A percentile compares a stretch with the other conserved stretches of the same genome.
These are phyloP conservation scores for Ciconia stormi DNA, from an alignment of 2,113 vertebrate genomes.

Conservation along the genomic window DNA sequence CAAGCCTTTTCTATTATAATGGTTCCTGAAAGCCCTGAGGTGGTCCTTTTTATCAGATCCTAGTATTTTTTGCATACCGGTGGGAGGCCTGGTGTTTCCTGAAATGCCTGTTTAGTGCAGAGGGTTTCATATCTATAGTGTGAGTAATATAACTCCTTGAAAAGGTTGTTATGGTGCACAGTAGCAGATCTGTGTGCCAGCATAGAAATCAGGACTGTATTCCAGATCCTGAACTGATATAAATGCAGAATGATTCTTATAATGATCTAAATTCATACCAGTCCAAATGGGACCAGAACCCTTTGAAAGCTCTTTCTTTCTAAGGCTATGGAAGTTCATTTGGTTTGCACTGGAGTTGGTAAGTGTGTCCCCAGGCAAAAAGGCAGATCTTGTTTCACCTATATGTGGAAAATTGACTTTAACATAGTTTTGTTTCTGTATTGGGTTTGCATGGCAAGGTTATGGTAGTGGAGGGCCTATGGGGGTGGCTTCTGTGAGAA, in stretches of 20 bases:
- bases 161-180: neutral
- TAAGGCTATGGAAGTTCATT: neutral
- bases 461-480: neutral
- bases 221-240: neutral
- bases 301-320: neutral
- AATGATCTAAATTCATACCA: neutral
- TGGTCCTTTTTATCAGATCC: slow-evolving; percentile 1
- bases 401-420: neutral
- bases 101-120: slow-evolving; percentile 13
- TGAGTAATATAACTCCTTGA: neutral
- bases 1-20: neutral
- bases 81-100: slow-evolving; percentile 21
- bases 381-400: neutral
- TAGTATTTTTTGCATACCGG: neutral
- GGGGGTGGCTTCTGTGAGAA: neutral
- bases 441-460: neutral
- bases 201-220: neutral
- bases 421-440: neutral
- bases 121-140: neutral
- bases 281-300: neutral
- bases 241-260: neutral
- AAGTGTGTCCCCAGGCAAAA: neutral
- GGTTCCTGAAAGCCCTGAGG: neutral
- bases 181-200: neutral
- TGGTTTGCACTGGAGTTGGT: neutral